Base-by-base conservation (phyloP, 2,113 vertebrate genomes). In the Butastur rufipennis region DNA sequence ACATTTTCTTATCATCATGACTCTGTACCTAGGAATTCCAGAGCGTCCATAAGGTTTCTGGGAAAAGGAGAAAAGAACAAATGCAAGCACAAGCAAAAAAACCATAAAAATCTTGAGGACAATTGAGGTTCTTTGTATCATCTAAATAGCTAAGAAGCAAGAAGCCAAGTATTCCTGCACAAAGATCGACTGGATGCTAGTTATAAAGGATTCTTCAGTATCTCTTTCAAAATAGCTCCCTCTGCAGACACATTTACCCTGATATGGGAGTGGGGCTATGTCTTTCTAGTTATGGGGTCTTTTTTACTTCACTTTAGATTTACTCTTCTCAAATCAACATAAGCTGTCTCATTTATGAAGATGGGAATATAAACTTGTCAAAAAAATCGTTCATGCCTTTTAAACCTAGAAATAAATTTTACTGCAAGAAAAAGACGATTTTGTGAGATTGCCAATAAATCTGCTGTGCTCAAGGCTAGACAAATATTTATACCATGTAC, bases 251-350 rank as follows among this genome's bases (percentile, higher is more conserved):
- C 4, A 12, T 40, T 52, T 74, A 45, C 14, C 13, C 25, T 56
- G 50, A 68, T 13, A 42, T 42, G 8, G 29, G 29, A 72, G 14
- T n/a, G 26, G 26, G 9, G 5, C 2, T 48, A 25, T 34, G 47
- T 48, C 15, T 74, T 70, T 31, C 29, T 26, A 52, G 4, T 13
- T 53, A 8, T 40, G 25, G 1, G 0, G 0, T 11, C 56, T 55
- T 61, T 82, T 73, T 29, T 18, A 7, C 18, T 83, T 88, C 32
- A 52, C 22, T 53, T 77, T 34, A 52, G 22, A 73, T 66, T 81
- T 73, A 43, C 15, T 52, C 7, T 77, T 88, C 23, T 81, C 43
- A 26, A 50, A 71, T 25, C 1, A 18, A 43, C 34, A 59, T 13
- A 73, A 65, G 8, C 8, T 75, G 40, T 56, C 31, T 83, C 67